phyloP scores from a whole-genome alignment of 2,113 vertebrate genomes.

The Vombatus ursinus region DNA sequence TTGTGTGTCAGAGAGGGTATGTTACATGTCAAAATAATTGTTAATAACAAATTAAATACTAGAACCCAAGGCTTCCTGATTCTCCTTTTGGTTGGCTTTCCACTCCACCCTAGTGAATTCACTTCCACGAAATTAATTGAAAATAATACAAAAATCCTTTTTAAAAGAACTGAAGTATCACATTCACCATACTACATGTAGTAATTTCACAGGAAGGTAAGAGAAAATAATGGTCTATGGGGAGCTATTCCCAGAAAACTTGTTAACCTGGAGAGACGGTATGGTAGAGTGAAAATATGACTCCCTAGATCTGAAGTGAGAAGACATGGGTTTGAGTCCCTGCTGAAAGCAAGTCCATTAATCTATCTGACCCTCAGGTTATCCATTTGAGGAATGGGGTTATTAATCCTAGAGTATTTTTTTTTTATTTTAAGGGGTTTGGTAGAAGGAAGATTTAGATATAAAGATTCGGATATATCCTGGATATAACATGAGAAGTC shows the following conservation, averaged over 20 bases:
- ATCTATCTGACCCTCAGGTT: neutral
- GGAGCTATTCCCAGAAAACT: neutral
- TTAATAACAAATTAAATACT: neutral
- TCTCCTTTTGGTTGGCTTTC: neutral
- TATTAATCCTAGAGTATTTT: neutral
- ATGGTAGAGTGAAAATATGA: neutral
- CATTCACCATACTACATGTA: neutral
- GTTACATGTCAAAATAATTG: neutral
- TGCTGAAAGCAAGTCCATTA: neutral
- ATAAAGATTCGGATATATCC: neutral
- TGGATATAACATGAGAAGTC: neutral
- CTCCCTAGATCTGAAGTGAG: neutral
- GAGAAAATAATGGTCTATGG: neutral
- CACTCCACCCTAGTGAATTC: neutral
- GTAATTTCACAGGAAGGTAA: neutral
- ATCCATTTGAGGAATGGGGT: neutral
- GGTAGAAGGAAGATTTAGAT: neutral
- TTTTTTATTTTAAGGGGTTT: neutral
- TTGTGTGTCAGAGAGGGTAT: neutral
- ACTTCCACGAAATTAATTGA: neutral
- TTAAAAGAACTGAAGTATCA: neutral
- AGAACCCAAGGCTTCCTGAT: neutral
- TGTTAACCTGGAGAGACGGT: neutral
- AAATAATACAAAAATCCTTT: neutral
- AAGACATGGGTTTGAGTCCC: neutral